A percentile compares a stretch with the other conserved stretches of the same genome.
These are phyloP conservation scores for Pagrus major DNA, from an alignment of 2,113 vertebrate species.

Conservation along the genomic window DNA sequence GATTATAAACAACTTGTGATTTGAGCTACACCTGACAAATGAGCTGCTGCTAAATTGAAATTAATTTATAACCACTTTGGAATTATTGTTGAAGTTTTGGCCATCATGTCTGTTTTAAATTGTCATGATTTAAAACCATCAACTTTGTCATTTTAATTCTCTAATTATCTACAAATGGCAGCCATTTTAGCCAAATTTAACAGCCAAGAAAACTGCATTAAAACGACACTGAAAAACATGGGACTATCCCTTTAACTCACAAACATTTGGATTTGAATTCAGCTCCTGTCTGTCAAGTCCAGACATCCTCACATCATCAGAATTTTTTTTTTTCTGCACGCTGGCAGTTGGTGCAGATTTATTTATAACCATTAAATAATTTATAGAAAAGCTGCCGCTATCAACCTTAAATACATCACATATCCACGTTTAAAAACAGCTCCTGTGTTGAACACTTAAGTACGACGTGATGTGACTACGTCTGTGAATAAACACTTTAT, in stretches of 20 bases:
- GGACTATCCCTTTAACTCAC: not conserved
- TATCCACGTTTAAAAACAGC: not conserved
- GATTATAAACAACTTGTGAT: not conserved
- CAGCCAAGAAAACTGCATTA: too few species aligned
- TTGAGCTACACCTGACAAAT: not conserved
- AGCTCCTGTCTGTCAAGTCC: not conserved
- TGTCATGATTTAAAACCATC: too few species aligned
- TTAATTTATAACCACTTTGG: too few species aligned
- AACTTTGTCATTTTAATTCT: not conserved
- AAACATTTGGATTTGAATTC: not conserved
- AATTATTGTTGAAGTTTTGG: too few species aligned
- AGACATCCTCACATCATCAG: not conserved
- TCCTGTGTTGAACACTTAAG: not conserved
- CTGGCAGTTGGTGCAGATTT: not conserved
- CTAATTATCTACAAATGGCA: not conserved
- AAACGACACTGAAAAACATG: not conserved
- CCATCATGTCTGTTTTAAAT: too few species aligned
- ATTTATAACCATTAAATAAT: conserved; percentile 14
- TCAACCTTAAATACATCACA: not conserved
- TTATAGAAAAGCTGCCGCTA: not conserved
- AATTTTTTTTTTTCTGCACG: not conserved
- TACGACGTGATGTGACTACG: not conserved
- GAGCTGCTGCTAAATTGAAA: too few species aligned
- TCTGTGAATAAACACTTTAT: not conserved
- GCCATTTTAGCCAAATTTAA: too few species aligned